phyloP scores from a whole-genome alignment of 37 sponge, comb jelly and placozoan species.

The Theonella swinhoei region DNA sequence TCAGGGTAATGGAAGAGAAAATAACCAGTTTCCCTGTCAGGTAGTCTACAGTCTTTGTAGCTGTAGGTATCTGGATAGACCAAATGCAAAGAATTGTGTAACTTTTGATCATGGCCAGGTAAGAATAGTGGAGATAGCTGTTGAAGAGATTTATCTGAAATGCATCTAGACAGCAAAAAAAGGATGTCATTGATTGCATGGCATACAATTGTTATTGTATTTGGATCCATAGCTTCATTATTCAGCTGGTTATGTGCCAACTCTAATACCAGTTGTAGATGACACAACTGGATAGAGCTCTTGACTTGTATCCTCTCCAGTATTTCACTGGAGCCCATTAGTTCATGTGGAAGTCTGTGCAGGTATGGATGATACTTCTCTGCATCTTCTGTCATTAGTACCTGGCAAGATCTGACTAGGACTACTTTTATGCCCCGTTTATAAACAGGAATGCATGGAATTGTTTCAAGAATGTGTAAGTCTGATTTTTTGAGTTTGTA shows the following conservation, averaged over 20 bases:
- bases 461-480: background rate
- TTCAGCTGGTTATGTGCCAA: conserved; percentile 3
- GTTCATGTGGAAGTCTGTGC: conserved; percentile 4
- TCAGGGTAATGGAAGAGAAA: background rate
- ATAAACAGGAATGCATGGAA: conserved; percentile 50
- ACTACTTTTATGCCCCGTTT: conserved; percentile 7
- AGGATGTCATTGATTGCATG: background rate
- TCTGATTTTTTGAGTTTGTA: too few relatives aligned
- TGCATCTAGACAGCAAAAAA: background rate
- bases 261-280: conserved; percentile 38
- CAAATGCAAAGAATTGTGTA: conserved; percentile 14
- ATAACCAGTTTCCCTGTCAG: background rate
- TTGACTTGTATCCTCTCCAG: conserved; percentile 21
- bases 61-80: conserved; percentile 31
- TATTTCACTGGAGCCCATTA: background rate
- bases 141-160: background rate
- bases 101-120: background rate
- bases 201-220: conserved; percentile 18
- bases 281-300: background rate
- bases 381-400: conserved; percentile 4
- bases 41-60: background rate
- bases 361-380: conserved; percentile 39
- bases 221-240: conserved; percentile 1
- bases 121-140: conserved; percentile 27
- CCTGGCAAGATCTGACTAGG: conserved; percentile 48